phyloP scores from a whole-genome alignment of 2,797 vertebrate species.

The Borostomias antarcticus region DNA sequence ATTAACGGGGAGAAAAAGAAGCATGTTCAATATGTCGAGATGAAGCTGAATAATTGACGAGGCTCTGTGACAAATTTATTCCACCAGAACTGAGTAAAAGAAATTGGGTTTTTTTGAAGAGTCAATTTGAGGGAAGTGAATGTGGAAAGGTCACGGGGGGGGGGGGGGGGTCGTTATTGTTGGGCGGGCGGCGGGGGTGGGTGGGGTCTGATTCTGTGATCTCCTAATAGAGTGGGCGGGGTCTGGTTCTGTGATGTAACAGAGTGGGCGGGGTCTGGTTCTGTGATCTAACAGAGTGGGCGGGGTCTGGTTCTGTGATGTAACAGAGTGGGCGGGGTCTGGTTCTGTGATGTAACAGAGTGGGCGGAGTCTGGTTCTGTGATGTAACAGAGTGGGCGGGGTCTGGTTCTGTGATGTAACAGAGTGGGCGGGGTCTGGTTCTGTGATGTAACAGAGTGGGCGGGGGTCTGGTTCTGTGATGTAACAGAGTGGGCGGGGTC shows the following conservation, averaged over 20 bases:
- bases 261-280: neutral
- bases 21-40: slow-evolving; percentile 79
- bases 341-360: neutral
- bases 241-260: neutral
- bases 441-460: neutral
- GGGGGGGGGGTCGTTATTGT: neutral
- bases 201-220: neutral
- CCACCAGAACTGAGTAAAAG: slow-evolving; percentile 15
- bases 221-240: neutral
- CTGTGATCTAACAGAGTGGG: neutral
- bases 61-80: slow-evolving; percentile 66
- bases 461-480: too few relatives aligned
- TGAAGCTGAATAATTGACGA: slow-evolving; percentile 74
- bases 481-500: neutral
- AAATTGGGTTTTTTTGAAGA: slow-evolving; percentile 36
- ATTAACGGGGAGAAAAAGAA: slow-evolving; percentile 74
- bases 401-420: neutral
- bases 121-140: neutral
- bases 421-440: neutral
- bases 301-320: neutral
- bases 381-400: neutral
- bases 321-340: neutral
- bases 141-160: slow-evolving; percentile 5
- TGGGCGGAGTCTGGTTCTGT: neutral
- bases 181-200: neutral